Evolutionary conservation across 2,888 invertebrate species (phyloP).

Genomic region (Molorchus minor): DNA sequence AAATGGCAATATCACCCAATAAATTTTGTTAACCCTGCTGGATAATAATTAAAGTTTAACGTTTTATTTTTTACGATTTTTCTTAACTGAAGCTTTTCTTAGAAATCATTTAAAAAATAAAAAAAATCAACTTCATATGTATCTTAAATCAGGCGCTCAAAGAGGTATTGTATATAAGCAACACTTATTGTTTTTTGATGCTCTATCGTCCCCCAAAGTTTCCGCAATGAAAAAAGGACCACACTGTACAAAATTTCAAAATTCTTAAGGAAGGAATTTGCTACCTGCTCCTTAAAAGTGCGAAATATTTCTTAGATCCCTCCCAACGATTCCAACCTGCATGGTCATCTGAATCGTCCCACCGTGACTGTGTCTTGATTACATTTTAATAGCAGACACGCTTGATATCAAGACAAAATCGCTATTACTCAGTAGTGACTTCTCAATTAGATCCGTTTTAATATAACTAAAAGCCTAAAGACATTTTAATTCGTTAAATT

Average conservation of each 20-base stretch:
- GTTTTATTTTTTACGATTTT: no score
- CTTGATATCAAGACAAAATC: constrained; percentile 44
- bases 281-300: constrained; percentile 13
- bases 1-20: no score
- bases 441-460: constrained; percentile 46
- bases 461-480: constrained; percentile 51
- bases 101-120: no score
- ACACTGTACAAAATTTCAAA: background rate
- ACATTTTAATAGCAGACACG: constrained; percentile 52
- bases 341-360: background rate
- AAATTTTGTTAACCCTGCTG: no score
- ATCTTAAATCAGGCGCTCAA: no score
- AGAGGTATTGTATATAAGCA: no score
- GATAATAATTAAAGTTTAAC: no score
- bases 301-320: constrained; percentile 8
- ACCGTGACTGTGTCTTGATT: constrained; percentile 44
- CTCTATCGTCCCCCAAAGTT: no score
- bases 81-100: no score
- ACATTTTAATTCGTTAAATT: constrained; percentile 53
- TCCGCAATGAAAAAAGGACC: no score
- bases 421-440: constrained; percentile 54
- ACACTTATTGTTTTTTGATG: no score
- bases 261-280: background rate
- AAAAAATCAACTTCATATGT: no score
- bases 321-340: constrained; percentile 7